phyloP scores from a whole-genome alignment of 2,888 invertebrate species.

The Acrobasis repandana region DNA sequence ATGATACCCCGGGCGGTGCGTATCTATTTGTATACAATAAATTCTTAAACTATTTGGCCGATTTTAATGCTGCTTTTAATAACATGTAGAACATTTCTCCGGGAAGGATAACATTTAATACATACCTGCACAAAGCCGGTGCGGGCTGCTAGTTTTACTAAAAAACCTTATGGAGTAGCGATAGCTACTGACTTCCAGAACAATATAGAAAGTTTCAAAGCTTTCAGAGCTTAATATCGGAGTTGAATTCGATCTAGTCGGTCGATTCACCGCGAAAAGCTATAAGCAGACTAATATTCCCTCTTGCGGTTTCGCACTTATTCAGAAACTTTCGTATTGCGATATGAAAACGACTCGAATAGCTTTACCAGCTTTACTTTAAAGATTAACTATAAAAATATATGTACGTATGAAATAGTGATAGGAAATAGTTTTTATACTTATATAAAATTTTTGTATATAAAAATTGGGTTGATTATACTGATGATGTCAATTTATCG shows the following conservation, averaged over 20 bases:
- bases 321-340: constrained; percentile 7
- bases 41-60: too few relatives aligned
- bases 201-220: constrained; percentile 24
- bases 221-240: constrained; percentile 25
- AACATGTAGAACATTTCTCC: not conserved
- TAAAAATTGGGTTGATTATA: too few relatives aligned
- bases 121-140: too few relatives aligned
- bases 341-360: not conserved
- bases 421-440: too few relatives aligned
- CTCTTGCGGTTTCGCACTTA: constrained; percentile 13
- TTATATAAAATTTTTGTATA: too few relatives aligned
- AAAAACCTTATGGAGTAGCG: constrained; percentile 6
- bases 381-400: too few relatives aligned
- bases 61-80: too few relatives aligned
- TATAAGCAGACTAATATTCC: constrained; percentile 12
- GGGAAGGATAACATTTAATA: not conserved
- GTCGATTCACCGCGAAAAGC: constrained; percentile 20
- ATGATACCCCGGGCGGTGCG: too few relatives aligned
- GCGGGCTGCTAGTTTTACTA: not conserved
- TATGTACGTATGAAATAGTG: too few relatives aligned
- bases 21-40: too few relatives aligned
- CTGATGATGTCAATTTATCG: too few relatives aligned
- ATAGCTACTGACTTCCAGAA: constrained; percentile 17
- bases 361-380: too few relatives aligned
- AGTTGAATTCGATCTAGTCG: constrained; percentile 23